These are phyloP conservation scores for Passer montanus DNA, from an alignment of 2,113 vertebrate species.

Conservation along the genomic window DNA sequence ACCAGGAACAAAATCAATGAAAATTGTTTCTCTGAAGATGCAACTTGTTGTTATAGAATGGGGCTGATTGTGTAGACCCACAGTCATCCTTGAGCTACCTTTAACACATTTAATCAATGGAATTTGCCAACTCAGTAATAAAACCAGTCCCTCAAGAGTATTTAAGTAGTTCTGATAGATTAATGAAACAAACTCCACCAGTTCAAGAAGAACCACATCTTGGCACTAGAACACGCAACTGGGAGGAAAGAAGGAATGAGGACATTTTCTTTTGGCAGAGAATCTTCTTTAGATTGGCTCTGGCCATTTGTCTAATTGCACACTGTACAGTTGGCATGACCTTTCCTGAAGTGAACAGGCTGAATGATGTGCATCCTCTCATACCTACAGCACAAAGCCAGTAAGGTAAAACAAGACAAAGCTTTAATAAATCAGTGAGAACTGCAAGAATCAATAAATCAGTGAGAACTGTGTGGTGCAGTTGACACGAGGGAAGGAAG, in stretches of 20 bases:
- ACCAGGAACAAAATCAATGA: neutral
- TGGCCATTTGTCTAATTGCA: neutral
- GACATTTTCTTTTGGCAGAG: neutral
- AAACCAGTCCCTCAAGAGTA: neutral
- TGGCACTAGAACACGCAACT: neutral
- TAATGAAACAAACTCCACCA: neutral
- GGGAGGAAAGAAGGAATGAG: neutral
- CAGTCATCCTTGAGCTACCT: neutral
- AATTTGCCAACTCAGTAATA: neutral
- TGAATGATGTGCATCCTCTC: neutral
- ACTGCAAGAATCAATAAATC: neutral
- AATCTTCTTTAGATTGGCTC: neutral
- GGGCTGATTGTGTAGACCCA: fast-evolving
- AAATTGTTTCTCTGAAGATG: neutral
- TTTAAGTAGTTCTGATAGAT: neutral
- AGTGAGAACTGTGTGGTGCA: neutral
- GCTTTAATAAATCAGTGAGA: neutral
- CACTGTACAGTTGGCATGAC: neutral
- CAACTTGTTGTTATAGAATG: neutral
- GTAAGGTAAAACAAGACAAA: neutral
- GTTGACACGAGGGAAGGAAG: neutral
- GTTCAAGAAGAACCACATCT: neutral
- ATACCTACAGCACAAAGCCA: neutral
- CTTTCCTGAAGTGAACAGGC: neutral
- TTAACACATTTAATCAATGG: neutral